Conservation (phyloP, 2,888 invertebrate genomes). For the Monopis laevigella region DNA sequence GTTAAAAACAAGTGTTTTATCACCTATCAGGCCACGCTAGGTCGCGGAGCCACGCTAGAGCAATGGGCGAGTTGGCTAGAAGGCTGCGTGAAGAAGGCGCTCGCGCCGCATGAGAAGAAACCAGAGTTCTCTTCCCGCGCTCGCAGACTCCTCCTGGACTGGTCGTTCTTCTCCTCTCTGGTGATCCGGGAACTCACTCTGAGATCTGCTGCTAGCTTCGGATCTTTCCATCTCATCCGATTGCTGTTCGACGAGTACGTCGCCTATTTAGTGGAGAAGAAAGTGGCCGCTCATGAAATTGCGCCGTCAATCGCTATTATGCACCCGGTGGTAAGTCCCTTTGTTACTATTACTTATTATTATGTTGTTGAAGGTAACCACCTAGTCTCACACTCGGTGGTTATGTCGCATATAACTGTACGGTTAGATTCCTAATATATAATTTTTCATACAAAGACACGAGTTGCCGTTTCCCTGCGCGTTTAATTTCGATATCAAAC, state of each 20-base stretch:
- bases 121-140: constrained; percentile 86
- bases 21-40: constrained; percentile 78
- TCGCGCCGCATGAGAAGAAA: constrained; percentile 88
- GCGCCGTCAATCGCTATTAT: constrained; percentile 96
- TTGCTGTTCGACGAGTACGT: constrained; percentile 99
- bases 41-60: constrained; percentile 92
- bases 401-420: too few relatives aligned
- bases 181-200: constrained; percentile 97
- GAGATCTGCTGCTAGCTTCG: constrained; percentile 96
- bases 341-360: too few relatives aligned
- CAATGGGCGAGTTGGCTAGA: constrained; percentile 99
- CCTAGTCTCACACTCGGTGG: too few relatives aligned
- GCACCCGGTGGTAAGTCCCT: constrained; percentile 60
- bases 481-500: too few relatives aligned
- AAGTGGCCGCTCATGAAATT: constrained; percentile 89
- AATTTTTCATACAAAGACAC: too few relatives aligned
- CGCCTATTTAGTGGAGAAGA: constrained; percentile 97
- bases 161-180: constrained; percentile 99
- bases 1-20: too few relatives aligned
- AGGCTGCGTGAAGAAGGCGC: constrained; percentile 87
- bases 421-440: too few relatives aligned
- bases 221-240: constrained; percentile 97
- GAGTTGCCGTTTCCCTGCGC: too few relatives aligned
- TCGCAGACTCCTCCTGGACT: constrained; percentile 94
- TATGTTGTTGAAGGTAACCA: too few relatives aligned